phyloP scores from a whole-genome alignment of 2,797 vertebrate species.

The Sternotherus odoratus region DNA sequence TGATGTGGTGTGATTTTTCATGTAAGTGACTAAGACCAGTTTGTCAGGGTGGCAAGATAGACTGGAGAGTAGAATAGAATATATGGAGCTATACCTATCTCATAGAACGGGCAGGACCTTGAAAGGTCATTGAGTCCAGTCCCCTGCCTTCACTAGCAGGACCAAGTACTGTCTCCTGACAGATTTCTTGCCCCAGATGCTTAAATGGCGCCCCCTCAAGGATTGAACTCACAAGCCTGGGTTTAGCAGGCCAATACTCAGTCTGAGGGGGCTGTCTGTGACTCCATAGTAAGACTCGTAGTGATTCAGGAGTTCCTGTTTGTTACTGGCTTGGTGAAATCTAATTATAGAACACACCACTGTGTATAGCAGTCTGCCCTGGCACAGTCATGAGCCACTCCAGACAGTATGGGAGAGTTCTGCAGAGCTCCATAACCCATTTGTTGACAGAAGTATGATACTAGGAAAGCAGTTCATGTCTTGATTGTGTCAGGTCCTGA shows the following conservation, averaged over 20 bases:
- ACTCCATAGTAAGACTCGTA: neutral
- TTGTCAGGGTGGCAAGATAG: neutral
- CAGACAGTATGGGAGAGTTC: slow-evolving; percentile 16
- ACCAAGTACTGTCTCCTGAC: no score
- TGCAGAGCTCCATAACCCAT: slow-evolving; percentile 35
- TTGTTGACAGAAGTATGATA: slow-evolving; percentile 41
- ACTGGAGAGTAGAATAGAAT: no score
- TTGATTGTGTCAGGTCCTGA: neutral
- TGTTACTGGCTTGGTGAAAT: neutral
- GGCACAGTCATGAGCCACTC: neutral
- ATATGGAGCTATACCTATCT: no score
- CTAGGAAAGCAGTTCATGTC: neutral
- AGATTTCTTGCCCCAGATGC: no score
- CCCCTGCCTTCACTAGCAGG: no score
- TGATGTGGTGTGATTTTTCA: neutral
- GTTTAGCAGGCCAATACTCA: no score
- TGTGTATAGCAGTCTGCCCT: neutral
- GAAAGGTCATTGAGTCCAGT: no score
- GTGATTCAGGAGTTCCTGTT: neutral
- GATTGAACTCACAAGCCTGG: no score
- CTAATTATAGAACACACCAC: neutral
- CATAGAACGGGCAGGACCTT: no score
- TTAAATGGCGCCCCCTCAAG: no score
- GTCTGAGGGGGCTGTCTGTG: neutral
- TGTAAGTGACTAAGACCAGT: neutral